Evolutionary conservation across 2,888 invertebrate species (phyloP).

Genomic region (Drosophila tanythrix): DNA sequence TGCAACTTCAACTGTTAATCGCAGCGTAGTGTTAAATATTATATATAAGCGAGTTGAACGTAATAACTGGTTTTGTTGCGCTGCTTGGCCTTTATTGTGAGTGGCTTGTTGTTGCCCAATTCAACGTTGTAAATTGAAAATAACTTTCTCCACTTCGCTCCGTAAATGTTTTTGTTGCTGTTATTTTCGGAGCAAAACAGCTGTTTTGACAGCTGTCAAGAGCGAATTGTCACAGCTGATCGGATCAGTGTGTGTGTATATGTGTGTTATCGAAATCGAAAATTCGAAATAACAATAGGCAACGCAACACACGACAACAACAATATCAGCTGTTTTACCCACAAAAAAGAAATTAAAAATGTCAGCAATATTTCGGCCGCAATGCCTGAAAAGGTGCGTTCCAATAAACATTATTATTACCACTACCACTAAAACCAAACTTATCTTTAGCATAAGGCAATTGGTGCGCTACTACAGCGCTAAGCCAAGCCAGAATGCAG

Average conservation of each 20-base stretch:
- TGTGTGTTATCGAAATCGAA: constrained; percentile 30
- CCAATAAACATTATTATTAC: neutral
- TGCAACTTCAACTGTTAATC: constrained; percentile 13
- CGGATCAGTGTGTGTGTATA: neutral
- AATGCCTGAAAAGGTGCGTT: constrained; percentile 33
- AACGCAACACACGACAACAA: constrained; percentile 7
- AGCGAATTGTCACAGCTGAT: neutral
- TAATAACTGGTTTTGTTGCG: constrained; percentile 43
- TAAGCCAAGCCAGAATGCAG: constrained; percentile 87
- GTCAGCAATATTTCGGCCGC: constrained; percentile 22
- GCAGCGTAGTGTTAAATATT: constrained; percentile 18
- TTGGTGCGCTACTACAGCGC: constrained; percentile 33
- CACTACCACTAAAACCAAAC: neutral
- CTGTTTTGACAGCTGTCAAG: constrained; percentile 30
- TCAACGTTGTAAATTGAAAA: constrained; percentile 45
- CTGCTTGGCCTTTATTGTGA: constrained; percentile 13
- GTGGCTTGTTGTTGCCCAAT: constrained; percentile 22
- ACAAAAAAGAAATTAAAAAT: constrained; percentile 22
- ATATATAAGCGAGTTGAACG: constrained; percentile 7
- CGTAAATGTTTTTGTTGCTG: constrained; percentile 24
- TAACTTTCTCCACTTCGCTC: constrained; percentile 62
- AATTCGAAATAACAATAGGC: constrained; percentile 17
- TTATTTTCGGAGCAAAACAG: constrained; percentile 42
- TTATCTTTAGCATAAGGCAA: constrained; percentile 29
- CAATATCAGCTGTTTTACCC: constrained; percentile 15